Base-by-base conservation (phyloP, 2,888 invertebrate species). In the Drosophila mulleri region DNA sequence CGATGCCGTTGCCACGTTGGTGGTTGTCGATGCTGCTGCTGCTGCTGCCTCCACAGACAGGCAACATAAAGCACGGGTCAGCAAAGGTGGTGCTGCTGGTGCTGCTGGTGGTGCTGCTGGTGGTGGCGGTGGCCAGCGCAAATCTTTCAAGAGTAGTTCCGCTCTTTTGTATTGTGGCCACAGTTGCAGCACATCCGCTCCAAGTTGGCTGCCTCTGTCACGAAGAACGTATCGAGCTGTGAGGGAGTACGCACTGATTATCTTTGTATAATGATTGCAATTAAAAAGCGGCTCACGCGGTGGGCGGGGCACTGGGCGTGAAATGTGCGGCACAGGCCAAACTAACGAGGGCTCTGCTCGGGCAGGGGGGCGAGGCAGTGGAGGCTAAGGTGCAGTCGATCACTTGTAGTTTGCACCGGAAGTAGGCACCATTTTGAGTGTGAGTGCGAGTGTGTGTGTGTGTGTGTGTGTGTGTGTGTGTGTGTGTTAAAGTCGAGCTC, bases 111-210 rank as follows among this genome's bases (percentile, higher is more conserved):
- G 82, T 20, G 32, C 12, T 12, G 29, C 78, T 29, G 32, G 32
- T 9, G 82, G 74, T 77, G 50, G 50, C 14, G 35, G 18, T 12
- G 32, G 82, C 73, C 81, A 72, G 68, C 69, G 83, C 82, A 86
- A 92, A 89, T 92, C 92, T 92, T 92, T 92, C 91, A 90, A 92
- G 91, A 92, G 92, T 92, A 92, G 92, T 92, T 92, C 92, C 92
- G 92, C 91, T 91, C 82, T 91, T 89, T 92, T 91, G 91, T 91
- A 16, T 6, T 87, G 60, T 67, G 71, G 58, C 63, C 79, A 44
- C 56, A 37, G 18, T 64, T 47, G 42, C 53, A 23, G 20, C 66
- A 78, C 72, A 41, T 78, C 73, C 72, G 79, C 70, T 71, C 44
- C 48, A 57, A 56, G 62, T 48, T 57, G 65, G 8, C 48, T 14